These are phyloP conservation scores for Centropristis striata DNA, from an alignment of 2,113 vertebrate species.

Conservation along the genomic window DNA sequence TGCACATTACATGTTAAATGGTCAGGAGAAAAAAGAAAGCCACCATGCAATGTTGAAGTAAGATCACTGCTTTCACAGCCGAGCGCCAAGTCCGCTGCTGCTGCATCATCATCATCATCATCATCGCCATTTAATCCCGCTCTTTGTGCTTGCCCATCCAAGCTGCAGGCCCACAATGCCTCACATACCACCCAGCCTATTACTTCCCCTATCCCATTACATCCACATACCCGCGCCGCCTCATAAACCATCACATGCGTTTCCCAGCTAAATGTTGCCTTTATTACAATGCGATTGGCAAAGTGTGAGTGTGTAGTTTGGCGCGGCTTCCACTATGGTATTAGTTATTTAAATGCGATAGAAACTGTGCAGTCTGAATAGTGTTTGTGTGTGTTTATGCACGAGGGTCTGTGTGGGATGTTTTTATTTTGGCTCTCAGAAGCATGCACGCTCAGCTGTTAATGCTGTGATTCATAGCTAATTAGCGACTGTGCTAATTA, in stretches of 20 bases:
- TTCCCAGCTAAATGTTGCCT: constrained; percentile 47
- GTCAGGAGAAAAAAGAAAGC: constrained; percentile 10
- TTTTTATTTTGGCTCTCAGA: constrained; percentile 63
- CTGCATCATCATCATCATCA: constrained; percentile 29
- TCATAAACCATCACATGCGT: constrained; percentile 60
- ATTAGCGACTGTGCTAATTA: constrained; percentile 84
- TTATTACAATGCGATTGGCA: constrained; percentile 20
- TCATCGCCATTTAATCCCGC: constrained; percentile 37
- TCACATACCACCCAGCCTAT: constrained; percentile 62
- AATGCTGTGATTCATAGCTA: constrained; percentile 82
- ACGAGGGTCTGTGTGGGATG: constrained; percentile 32
- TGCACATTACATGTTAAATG: constrained; percentile 50
- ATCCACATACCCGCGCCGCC: constrained; percentile 31
- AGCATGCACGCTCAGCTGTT: constrained; percentile 70
- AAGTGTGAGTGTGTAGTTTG: constrained; percentile 33
- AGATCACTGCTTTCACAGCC: constrained; percentile 24
- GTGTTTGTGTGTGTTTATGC: constrained; percentile 22
- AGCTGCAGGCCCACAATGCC: constrained; percentile 34
- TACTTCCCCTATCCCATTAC: constrained; percentile 60
- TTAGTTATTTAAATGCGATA: constrained; percentile 50
- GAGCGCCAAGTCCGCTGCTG: constrained; percentile 15
- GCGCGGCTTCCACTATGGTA: constrained; percentile 1
- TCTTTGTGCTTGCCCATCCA: constrained; percentile 52
- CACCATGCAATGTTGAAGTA: not conserved
- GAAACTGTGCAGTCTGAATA: constrained; percentile 30